phyloP scores from a whole-genome alignment of 2,113 vertebrate species.

The Strix uralensis region DNA sequence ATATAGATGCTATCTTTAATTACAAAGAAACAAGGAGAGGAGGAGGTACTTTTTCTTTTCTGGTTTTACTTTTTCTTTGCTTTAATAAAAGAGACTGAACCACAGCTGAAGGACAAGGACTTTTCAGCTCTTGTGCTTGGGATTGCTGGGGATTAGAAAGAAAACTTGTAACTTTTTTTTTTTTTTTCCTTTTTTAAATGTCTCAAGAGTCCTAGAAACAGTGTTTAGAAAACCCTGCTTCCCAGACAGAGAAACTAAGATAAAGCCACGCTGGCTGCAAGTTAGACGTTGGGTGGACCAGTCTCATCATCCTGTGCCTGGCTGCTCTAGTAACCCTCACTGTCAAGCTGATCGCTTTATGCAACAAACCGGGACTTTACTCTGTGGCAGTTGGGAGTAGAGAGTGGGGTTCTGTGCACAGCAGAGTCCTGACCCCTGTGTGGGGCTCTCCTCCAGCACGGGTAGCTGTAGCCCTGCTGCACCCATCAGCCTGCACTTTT shows the following conservation, averaged over 20 bases:
- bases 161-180: neutral
- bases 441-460: neutral
- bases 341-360: neutral
- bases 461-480: neutral
- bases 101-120: neutral
- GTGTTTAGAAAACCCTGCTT: neutral
- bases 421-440: neutral
- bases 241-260: neutral
- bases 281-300: neutral
- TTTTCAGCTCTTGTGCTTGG: neutral
- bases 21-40: neutral
- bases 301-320: neutral
- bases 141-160: neutral
- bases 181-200: neutral
- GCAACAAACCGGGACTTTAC: neutral
- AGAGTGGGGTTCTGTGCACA: neutral
- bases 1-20: neutral
- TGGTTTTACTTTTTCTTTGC: neutral
- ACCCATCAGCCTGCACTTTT: neutral
- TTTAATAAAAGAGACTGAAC: neutral
- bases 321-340: neutral
- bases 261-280: neutral
- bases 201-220: neutral
- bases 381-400: accelerated
- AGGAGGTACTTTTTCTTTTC: neutral